Evolutionary conservation across 2,888 invertebrate species (phyloP).

Genomic region (Tuberolachnus salignus): DNA sequence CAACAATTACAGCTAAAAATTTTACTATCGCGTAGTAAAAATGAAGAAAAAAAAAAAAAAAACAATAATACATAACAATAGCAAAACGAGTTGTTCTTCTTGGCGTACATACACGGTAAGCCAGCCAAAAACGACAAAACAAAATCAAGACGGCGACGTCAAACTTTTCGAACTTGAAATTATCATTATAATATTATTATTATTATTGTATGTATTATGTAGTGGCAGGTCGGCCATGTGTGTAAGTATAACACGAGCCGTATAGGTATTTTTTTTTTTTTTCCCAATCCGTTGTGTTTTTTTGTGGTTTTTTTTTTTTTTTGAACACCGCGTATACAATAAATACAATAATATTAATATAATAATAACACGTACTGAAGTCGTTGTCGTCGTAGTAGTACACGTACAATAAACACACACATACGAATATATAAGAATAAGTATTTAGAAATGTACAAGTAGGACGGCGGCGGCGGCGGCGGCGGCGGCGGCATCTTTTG

Average conservation of each 20-base stretch:
- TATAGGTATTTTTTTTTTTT: neutral
- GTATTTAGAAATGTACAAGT: neutral
- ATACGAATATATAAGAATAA: too few species aligned
- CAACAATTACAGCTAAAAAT: too few species aligned
- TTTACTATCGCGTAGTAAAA: too few species aligned
- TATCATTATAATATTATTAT: neutral
- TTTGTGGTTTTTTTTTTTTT: constrained; percentile 4
- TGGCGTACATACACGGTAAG: too few species aligned
- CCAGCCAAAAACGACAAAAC: too few species aligned
- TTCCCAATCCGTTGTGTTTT: neutral
- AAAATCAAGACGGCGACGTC: neutral
- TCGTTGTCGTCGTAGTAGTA: too few species aligned
- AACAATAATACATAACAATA: too few species aligned
- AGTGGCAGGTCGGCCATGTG: too few species aligned
- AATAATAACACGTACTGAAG: neutral
- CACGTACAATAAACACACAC: neutral
- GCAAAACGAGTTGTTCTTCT: too few species aligned
- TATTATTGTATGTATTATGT: neutral
- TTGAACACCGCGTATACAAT: constrained; percentile 7
- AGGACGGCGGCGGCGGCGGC: neutral
- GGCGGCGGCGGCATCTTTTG: neutral
- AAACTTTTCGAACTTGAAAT: constrained; percentile 32
- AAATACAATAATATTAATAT: constrained; percentile 1
- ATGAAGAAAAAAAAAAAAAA: too few species aligned
- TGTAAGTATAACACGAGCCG: constrained; percentile 23